Evolutionary conservation across 2,888 invertebrate genomes (phyloP), one percentile per base, ranked within the genome.

Genomic region (Caenorhabditis sp.): DNA sequence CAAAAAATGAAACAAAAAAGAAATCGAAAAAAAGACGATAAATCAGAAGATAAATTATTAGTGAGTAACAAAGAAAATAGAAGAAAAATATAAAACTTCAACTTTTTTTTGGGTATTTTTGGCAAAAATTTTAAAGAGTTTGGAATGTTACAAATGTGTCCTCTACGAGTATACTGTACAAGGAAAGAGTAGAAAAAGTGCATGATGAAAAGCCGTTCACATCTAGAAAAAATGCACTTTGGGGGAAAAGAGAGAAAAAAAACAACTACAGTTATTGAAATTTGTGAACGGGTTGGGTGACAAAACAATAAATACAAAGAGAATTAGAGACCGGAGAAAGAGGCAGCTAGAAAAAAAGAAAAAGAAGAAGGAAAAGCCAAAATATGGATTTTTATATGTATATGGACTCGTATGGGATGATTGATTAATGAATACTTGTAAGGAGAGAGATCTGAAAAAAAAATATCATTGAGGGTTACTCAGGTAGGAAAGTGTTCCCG

Each of bases 271-370:
- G 54, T 54, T 36, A 59, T 56, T 21, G 31, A 59, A 25, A 49
- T 12, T 66, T 54, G 53, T 50, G 54, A 58, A 59, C 61, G 59
- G 59, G 53, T 31, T 26, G 7, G 31, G 63, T 56, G 57, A 38
- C 50, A 43, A 36, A 56, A 38, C 50, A 43, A 36, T 60, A 64
- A 70, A 64, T 64, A 70, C 64, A 70, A 65, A 49, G 56, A 61
- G 25, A 52, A 43, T 58, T n/a, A 12, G 20, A 57, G 49, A 49
- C 53, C 27, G 57, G 56, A 63, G 56, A 59, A 62, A 57, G 59
- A 53, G 21, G 27, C 36, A 27, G 17, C 50, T 27, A 49, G 26
- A 25, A 20, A 43, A 26, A 27, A 59, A 67, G 20, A 63, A 21
- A 54, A 52, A n/a, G 26, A 50, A 38, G 57, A 53, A 36, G n/a